Conservation (phyloP, 2,797 vertebrate species). For the Falco novaeseelandiae region DNA sequence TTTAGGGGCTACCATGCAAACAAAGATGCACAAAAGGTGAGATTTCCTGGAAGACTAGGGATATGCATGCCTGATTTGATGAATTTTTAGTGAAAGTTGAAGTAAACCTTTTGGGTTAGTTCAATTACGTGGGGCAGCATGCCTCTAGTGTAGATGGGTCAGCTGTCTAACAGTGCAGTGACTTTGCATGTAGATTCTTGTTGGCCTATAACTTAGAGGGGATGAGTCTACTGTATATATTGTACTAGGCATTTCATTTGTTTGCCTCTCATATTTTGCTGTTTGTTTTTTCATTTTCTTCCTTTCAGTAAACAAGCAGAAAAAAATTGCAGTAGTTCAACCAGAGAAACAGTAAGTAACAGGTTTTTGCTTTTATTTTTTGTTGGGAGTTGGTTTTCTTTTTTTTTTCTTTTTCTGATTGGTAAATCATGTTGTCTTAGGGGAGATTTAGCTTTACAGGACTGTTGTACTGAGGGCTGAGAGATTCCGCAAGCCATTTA, state of each 20-base stretch:
- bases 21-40: not conserved
- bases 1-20: not conserved
- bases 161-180: not conserved
- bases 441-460: not conserved
- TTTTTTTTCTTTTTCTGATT: not conserved
- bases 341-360: slow-evolving; percentile 95
- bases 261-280: not conserved
- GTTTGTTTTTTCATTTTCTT: not conserved
- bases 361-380: not conserved
- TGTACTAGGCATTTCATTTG: not conserved
- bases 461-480: not conserved
- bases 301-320: slow-evolving; percentile 89
- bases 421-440: not conserved
- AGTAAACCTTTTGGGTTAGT: not conserved
- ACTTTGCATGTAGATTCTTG: not conserved
- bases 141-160: not conserved
- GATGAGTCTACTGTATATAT: not conserved
- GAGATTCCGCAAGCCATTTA: not conserved
- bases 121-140: not conserved
- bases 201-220: not conserved
- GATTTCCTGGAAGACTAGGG: not conserved
- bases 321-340: slow-evolving; percentile 93
- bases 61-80: not conserved
- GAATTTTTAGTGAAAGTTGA: not conserved
- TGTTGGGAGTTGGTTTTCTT: not conserved